Evolutionary conservation across 1,140 invertebrate species (phyloP), one percentile per base, ranked within the genome.

Genomic region (Procambarus virginalis): DNA sequence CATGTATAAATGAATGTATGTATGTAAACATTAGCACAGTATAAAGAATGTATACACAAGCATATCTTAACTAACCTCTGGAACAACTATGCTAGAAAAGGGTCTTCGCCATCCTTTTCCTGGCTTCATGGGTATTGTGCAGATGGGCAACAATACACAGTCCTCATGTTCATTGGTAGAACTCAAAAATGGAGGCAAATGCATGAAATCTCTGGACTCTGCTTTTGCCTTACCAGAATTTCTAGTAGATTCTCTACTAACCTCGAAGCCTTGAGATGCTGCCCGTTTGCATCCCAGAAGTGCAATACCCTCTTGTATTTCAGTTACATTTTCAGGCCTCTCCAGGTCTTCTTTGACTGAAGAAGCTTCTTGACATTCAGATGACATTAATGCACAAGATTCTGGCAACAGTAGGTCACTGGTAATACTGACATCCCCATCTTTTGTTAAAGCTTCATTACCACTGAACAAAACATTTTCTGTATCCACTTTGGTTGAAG

Each of bases 51-150:
- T 9, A 58, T 58, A 58, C 55, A 58, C 6, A 58, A 20, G 17
- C 1, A 64, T 9, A 64, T 64, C 4, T 17, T 17, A 4, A 64
- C 60, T 64, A 49, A 78, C 76, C n/a, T 78, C 9, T 51, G 70
- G 64, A 73, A 17, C 51, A 22, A 49, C 70, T 48, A 48, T 48
- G n/a, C 22, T 84, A 4, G 46, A n/a, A 20, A 84, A 45, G 46
- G 82, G 70, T 17, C 82, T 48, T 73, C n/a, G 75, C 82, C 82
- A 84, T 51, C 82, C 70, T 14, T 75, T 84, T 22, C 82, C 82
- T 51, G 68, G 70, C 48, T 75, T 84, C 64, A 9, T 58, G 48
- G 70, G 48, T 2, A 45, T 73, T 34, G 8, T 9, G 49, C 46
- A 4, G 46, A 14, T 14, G 14, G 76, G 76, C 9, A 49, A 14